Evolutionary conservation across 2,113 vertebrate species (phyloP).

Genomic region (Acanthochromis polyacanthus): DNA sequence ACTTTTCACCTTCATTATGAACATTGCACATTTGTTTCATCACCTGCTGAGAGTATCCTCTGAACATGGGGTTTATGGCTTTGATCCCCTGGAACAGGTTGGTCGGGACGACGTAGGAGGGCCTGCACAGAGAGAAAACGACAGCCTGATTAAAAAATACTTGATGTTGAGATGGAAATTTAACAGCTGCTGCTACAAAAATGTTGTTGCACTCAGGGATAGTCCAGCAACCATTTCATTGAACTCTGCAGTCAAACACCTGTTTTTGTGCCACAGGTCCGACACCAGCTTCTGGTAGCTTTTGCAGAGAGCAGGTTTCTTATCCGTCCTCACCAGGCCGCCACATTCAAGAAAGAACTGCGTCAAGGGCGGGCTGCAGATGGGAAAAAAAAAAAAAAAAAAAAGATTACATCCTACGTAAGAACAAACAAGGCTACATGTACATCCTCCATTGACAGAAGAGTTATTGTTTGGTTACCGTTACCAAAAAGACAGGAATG

Average conservation of each 20-base stretch:
- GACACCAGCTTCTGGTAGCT: slow-evolving; percentile 98
- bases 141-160: slow-evolving; percentile 5
- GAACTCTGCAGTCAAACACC: slow-evolving; percentile 50
- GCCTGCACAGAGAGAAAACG: slow-evolving; percentile 82
- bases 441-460: not conserved
- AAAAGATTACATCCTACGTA: not conserved
- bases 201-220: not conserved
- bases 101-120: slow-evolving; percentile 95
- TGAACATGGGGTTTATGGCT: slow-evolving; percentile 96
- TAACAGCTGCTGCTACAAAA: not conserved
- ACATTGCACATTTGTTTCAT: slow-evolving; percentile 33
- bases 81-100: slow-evolving; percentile 99
- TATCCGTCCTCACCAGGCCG: slow-evolving; percentile 94
- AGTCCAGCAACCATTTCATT: not conserved
- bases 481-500: not conserved
- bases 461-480: not conserved
- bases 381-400: slow-evolving; percentile 20
- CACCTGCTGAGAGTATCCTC: slow-evolving; percentile 98
- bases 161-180: not conserved
- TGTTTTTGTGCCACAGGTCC: slow-evolving; percentile 98
- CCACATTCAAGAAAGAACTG: slow-evolving; percentile 97
- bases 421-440: not conserved
- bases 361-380: slow-evolving; percentile 92
- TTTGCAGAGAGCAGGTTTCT: slow-evolving; percentile 97
- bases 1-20: too few relatives aligned